Conservation (phyloP, 1,140 invertebrate genomes). For the Papilio dardanus region DNA sequence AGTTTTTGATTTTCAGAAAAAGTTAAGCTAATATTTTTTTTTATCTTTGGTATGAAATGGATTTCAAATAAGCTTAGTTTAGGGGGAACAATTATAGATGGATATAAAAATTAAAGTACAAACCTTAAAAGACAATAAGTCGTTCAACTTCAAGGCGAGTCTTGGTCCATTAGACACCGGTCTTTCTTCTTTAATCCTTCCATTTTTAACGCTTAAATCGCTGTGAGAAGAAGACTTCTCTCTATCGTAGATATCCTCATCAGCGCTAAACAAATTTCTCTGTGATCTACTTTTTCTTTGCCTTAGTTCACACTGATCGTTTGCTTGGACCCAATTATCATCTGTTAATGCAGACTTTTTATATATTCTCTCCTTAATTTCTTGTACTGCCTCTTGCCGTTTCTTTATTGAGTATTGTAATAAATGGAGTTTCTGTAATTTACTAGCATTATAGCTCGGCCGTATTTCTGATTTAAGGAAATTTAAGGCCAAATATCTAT, state of each 20-base stretch:
- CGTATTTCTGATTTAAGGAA: slow-evolving; percentile 85
- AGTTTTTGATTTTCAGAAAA: too few species aligned
- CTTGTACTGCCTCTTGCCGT: slow-evolving; percentile 73
- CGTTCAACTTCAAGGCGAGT: slow-evolving; percentile 73
- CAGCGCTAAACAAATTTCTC: slow-evolving; percentile 66
- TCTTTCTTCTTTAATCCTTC: slow-evolving; percentile 61
- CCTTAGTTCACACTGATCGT: slow-evolving; percentile 50
- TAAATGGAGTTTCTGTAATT: slow-evolving; percentile 83
- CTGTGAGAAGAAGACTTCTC: slow-evolving; percentile 63
- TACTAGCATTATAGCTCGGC: slow-evolving; percentile 89
- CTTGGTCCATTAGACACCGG: slow-evolving; percentile 66
- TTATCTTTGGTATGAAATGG: too few species aligned
- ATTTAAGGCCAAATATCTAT: slow-evolving; percentile 72
- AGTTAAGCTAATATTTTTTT: too few species aligned
- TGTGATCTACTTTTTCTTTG: slow-evolving; percentile 66
- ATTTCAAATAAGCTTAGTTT: too few species aligned
- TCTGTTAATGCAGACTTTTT: slow-evolving; percentile 74
- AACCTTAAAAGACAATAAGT: slow-evolving; percentile 78
- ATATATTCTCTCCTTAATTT: slow-evolving; percentile 78
- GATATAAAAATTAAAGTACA: too few species aligned
- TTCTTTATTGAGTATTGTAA: slow-evolving; percentile 81
- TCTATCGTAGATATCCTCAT: slow-evolving; percentile 51
- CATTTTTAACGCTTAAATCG: slow-evolving; percentile 64
- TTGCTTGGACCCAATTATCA: slow-evolving; percentile 50
- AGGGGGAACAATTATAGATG: too few species aligned